Percentiles rank a stretch among this genome's conserved stretches.
These are phyloP conservation scores for Morus bassanus DNA, from an alignment of 2,797 vertebrate genomes.

Conservation along the genomic window DNA sequence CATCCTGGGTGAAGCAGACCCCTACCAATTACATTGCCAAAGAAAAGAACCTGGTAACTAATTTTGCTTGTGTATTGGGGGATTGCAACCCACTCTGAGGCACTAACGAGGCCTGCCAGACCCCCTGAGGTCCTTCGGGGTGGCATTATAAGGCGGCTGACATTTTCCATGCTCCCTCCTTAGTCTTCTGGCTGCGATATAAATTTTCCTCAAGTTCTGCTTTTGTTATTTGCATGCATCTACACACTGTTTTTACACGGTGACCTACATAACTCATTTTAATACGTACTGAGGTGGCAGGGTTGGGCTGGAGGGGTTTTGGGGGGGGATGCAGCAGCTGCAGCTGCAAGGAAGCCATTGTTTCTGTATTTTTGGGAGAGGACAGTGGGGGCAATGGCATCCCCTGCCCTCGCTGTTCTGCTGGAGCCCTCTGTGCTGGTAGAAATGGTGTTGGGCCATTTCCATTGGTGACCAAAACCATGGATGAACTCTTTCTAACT, in stretches of 20 bases:
- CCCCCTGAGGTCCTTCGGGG: neutral
- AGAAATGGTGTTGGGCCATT: neutral
- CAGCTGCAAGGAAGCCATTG: neutral
- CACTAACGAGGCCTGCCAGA: neutral
- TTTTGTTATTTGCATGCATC: neutral
- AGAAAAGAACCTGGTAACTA: neutral
- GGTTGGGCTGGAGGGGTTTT: neutral
- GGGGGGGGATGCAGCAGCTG: neutral
- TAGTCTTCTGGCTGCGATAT: neutral
- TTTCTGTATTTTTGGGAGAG: neutral
- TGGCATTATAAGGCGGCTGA: neutral
- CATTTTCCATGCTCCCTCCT: constrained; percentile 1
- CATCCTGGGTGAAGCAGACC: neutral
- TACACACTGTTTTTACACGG: neutral
- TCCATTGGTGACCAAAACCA: neutral
- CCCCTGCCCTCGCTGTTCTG: neutral
- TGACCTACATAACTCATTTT: constrained; percentile 42
- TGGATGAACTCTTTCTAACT: neutral
- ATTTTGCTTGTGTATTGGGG: neutral
- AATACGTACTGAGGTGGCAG: neutral
- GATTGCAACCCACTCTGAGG: neutral
- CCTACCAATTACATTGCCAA: neutral
- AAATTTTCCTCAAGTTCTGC: constrained; percentile 24
- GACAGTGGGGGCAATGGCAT: accelerated
- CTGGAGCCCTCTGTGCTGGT: neutral